A percentile compares a stretch with the other conserved stretches of the same genome.
phyloP scores from a whole-genome alignment of 1,140 invertebrate genomes.

The Neuroterus valhalla region DNA sequence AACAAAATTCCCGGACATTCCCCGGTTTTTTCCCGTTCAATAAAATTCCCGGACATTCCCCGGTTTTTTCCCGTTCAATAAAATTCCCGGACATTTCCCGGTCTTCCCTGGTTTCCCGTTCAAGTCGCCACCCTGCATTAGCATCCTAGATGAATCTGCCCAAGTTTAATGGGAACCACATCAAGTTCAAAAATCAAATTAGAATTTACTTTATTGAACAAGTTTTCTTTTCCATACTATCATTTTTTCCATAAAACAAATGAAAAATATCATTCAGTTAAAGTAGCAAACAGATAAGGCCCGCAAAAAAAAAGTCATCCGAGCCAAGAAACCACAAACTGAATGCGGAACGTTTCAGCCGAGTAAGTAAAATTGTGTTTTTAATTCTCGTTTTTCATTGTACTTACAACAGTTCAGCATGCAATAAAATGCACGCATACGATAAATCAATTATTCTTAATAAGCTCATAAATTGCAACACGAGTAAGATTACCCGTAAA shows the following conservation, averaged over 20 bases:
- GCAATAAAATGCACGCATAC: conserved; percentile 11
- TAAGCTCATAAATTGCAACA: conserved; percentile 7
- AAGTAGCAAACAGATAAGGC: background rate
- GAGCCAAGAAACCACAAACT: background rate
- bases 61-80: too few species aligned
- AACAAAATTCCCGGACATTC: too few species aligned
- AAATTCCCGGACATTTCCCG: too few species aligned
- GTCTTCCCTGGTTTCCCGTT: too few species aligned
- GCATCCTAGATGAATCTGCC: too few species aligned
- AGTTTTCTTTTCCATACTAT: background rate
- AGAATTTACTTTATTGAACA: background rate
- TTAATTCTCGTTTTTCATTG: too few species aligned
- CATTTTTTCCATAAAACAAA: background rate
- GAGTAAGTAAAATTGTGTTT: conserved; percentile 6
- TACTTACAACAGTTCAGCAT: conserved; percentile 3
- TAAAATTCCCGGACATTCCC: too few species aligned
- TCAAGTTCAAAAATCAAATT: background rate
- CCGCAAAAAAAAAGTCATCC: background rate
- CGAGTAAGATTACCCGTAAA: conserved; percentile 7
- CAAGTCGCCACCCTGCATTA: too few species aligned
- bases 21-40: too few species aligned
- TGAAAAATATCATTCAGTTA: conserved; percentile 10
- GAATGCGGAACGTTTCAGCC: background rate
- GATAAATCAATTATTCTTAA: conserved; percentile 19
- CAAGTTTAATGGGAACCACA: too few species aligned